Evolutionary conservation across 2,888 invertebrate genomes (phyloP).

Genomic region (Flexamia atlantica): DNA sequence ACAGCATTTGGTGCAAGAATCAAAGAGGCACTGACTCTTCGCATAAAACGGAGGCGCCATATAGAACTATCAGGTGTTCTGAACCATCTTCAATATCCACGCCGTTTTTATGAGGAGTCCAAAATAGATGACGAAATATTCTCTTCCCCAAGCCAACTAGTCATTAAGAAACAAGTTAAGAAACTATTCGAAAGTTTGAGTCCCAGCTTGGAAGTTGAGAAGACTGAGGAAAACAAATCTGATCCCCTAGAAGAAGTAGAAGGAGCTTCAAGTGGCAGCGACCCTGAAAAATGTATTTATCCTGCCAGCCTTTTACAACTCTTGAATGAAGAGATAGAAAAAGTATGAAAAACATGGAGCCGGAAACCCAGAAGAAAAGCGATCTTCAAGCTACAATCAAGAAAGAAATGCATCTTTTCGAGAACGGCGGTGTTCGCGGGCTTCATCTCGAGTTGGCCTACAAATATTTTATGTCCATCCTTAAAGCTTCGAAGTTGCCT

Average conservation of each 20-base stretch:
- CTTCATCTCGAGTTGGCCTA: background rate
- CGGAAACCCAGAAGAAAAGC: background rate
- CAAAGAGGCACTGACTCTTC: background rate
- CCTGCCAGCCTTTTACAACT: background rate
- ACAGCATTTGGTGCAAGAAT: slow-evolving; percentile 11
- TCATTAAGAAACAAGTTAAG: background rate
- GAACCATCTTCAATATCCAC: slow-evolving; percentile 22
- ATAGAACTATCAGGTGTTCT: background rate
- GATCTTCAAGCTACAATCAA: background rate
- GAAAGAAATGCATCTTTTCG: background rate
- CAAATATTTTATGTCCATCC: background rate
- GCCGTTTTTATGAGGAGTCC: background rate
- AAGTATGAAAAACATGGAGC: background rate
- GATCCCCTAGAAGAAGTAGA: too few relatives aligned
- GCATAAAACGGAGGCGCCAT: slow-evolving; percentile 20
- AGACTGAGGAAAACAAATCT: too few relatives aligned
- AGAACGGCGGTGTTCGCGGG: background rate
- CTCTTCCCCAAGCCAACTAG: background rate
- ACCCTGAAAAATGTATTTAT: background rate
- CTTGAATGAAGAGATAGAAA: background rate
- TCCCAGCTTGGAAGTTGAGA: too few relatives aligned
- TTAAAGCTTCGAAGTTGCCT: background rate
- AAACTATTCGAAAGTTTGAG: background rate
- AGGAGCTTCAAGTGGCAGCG: background rate
- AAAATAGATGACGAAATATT: background rate